Evolutionary conservation across 2,797 vertebrate species (phyloP).

Genomic region (Pipistrellus kuhlii): DNA sequence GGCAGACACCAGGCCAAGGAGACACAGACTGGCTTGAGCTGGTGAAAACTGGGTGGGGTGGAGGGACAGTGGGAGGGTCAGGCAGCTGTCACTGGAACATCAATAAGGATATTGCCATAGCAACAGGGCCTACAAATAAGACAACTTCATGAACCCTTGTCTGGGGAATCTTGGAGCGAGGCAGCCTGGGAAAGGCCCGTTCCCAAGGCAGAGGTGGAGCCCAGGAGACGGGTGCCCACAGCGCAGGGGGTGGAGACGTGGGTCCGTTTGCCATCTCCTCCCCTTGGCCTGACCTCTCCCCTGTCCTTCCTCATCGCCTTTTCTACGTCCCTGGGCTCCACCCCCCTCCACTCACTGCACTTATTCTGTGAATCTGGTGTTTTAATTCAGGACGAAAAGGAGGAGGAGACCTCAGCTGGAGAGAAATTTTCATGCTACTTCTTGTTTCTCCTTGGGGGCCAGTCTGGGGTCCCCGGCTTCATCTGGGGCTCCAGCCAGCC

Average conservation of each 20-base stretch:
- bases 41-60: neutral
- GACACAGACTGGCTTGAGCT: neutral
- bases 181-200: neutral
- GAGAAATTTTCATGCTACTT: slow-evolving; percentile 22
- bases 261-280: neutral
- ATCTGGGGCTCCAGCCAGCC: neutral
- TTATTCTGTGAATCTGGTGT: slow-evolving; percentile 34
- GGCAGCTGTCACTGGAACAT: neutral
- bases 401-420: neutral
- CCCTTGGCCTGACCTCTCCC: neutral
- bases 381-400: neutral
- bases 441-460: neutral
- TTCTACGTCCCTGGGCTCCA: neutral
- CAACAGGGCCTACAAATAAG: neutral
- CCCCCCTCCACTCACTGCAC: neutral
- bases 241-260: neutral
- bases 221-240: neutral
- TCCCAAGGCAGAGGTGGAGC: neutral
- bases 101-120: neutral
- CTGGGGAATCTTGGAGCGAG: neutral
- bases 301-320: neutral
- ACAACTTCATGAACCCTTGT: neutral
- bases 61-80: neutral
- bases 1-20: slow-evolving; percentile 56
- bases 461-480: neutral